Percentiles rank a stretch among this genome's conserved stretches.
Evolutionary conservation across 2,797 vertebrate species (phyloP).

Genomic region (Octomys mimax): DNA sequence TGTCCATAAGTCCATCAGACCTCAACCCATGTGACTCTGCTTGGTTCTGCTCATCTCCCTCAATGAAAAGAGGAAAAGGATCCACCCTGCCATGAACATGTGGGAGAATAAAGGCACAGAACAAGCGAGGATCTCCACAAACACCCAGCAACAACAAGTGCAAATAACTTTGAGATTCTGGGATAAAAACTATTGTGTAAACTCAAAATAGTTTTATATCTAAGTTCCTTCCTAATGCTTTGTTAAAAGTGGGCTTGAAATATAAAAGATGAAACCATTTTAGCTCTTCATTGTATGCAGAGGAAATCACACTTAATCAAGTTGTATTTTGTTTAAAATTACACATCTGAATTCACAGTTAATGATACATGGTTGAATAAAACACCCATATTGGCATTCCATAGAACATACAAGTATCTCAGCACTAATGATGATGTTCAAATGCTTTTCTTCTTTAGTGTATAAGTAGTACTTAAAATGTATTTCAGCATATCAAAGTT

Average conservation of each 20-base stretch:
- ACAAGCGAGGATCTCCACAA: neutral
- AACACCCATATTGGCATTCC: neutral
- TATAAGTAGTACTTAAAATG: slow-evolving; percentile 31
- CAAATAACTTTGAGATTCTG: slow-evolving; percentile 60
- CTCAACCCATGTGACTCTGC: neutral
- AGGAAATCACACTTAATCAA: slow-evolving; percentile 30
- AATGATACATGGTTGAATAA: neutral
- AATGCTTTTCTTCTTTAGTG: neutral
- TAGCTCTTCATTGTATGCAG: neutral
- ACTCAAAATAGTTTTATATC: slow-evolving; percentile 45
- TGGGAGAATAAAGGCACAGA: neutral
- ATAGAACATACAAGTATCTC: slow-evolving; percentile 33
- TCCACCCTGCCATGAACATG: neutral
- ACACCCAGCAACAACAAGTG: neutral
- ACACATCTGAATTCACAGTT: slow-evolving; percentile 13
- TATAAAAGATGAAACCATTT: slow-evolving; percentile 45
- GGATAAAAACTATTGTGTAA: slow-evolving; percentile 64
- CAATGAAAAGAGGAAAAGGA: neutral
- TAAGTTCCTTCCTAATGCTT: slow-evolving; percentile 44
- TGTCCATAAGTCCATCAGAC: neutral
- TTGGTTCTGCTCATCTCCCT: neutral
- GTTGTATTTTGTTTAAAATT: slow-evolving; percentile 55
- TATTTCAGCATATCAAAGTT: slow-evolving; percentile 6
- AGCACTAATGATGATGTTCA: neutral
- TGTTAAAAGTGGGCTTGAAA: slow-evolving; percentile 60